phyloP scores from a whole-genome alignment of 2,888 invertebrate genomes.

The Eurytoma adleriae region DNA sequence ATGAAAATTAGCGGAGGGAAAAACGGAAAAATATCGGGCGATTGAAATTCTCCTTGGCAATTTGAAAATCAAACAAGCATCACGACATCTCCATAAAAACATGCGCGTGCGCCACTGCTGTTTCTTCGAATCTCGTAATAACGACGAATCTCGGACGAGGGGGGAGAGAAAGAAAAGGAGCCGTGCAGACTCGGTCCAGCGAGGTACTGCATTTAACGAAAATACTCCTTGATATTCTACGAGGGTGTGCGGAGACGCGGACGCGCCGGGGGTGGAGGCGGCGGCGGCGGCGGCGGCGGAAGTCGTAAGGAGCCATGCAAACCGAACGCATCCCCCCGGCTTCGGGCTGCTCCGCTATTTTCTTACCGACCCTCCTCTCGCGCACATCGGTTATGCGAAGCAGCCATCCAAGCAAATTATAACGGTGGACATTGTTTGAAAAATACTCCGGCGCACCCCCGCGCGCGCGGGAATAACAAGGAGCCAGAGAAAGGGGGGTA shows the following conservation, averaged over 20 bases:
- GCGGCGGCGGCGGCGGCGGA: not conserved
- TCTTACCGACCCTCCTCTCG: constrained; percentile 58
- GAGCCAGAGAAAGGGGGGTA: constrained; percentile 58
- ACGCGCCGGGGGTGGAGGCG: too few species aligned
- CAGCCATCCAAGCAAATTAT: constrained; percentile 72
- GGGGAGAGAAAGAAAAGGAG: constrained; percentile 13
- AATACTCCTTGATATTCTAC: constrained; percentile 52
- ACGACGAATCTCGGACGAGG: not conserved
- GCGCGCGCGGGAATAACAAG: constrained; percentile 67
- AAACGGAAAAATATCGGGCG: too few species aligned
- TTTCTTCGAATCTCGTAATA: constrained; percentile 19
- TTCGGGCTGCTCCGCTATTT: constrained; percentile 58
- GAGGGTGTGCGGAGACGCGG: not conserved
- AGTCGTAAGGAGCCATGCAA: not conserved
- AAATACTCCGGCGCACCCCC: constrained; percentile 65
- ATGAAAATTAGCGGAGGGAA: too few species aligned
- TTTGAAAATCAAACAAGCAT: too few species aligned
- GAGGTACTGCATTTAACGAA: constrained; percentile 47
- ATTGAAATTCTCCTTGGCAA: too few species aligned
- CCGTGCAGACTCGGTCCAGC: not conserved
- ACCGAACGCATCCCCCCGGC: constrained; percentile 21
- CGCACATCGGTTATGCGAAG: constrained; percentile 68
- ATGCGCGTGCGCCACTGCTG: too few species aligned
- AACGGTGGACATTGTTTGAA: constrained; percentile 71
- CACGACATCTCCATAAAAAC: too few species aligned